Evolutionary conservation across 2,797 vertebrate genomes (phyloP).

Genomic region (Ceryle rudis): DNA sequence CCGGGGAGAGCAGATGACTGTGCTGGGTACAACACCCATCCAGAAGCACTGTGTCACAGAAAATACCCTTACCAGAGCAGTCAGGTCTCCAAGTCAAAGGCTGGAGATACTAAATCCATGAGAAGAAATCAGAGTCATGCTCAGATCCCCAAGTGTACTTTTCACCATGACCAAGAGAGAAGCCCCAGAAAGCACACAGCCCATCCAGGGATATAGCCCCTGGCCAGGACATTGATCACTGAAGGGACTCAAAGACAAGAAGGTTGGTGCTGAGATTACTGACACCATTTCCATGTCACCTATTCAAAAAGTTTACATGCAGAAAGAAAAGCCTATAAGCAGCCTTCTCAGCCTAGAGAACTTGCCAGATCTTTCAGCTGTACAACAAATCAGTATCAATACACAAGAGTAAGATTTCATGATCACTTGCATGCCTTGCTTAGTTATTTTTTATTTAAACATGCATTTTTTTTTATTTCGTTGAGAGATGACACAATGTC

Average conservation of each 20-base stretch:
- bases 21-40: rapidly evolving
- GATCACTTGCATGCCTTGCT: background rate
- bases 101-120: background rate
- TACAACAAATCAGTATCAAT: background rate
- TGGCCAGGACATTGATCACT: rapidly evolving
- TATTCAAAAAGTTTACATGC: background rate
- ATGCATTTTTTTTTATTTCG: background rate
- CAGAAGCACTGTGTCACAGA: rapidly evolving
- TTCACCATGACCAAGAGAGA: background rate
- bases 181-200: background rate
- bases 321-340: background rate
- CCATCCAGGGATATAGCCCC: background rate
- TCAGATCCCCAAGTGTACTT: background rate
- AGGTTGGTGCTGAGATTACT: rapidly evolving
- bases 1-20: rapidly evolving
- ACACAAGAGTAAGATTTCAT: background rate
- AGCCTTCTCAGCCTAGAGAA: background rate
- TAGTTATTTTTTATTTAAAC: background rate
- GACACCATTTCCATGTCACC: background rate
- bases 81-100: rapidly evolving
- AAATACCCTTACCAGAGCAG: background rate
- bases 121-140: rapidly evolving
- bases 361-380: background rate
- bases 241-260: background rate
- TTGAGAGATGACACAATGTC: background rate